phyloP scores from a whole-genome alignment of 2,888 invertebrate species.

The Deilephila porcellus region DNA sequence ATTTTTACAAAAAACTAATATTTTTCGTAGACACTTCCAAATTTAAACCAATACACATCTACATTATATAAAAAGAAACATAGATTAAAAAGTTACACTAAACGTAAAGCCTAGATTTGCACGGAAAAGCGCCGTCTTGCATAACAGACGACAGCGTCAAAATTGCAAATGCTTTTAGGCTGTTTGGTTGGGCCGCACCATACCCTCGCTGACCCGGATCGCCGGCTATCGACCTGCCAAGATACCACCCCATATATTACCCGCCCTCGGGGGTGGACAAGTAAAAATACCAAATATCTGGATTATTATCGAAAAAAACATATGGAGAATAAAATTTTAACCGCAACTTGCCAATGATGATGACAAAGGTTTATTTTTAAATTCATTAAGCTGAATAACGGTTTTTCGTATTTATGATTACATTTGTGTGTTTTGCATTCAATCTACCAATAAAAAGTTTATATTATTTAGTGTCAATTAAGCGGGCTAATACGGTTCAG shows the following conservation, averaged over 20 bases:
- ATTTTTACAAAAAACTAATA: too few species aligned
- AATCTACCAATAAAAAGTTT: too few species aligned
- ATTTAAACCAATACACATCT: neutral
- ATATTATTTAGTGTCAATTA: too few species aligned
- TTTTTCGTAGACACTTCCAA: too few species aligned
- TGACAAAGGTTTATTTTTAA: too few species aligned
- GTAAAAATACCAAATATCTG: neutral
- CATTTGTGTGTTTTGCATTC: too few species aligned
- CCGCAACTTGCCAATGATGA: too few species aligned
- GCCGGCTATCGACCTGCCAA: slow-evolving; percentile 30
- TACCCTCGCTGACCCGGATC: slow-evolving; percentile 28
- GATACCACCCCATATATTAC: slow-evolving; percentile 28
- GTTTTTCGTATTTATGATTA: too few species aligned
- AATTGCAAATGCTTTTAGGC: slow-evolving; percentile 27
- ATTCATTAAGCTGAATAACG: too few species aligned
- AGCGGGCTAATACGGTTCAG: too few species aligned
- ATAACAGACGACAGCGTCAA: slow-evolving; percentile 22
- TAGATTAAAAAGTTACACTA: too few species aligned
- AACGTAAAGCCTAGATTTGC: neutral
- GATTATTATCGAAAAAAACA: neutral
- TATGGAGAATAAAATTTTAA: too few species aligned
- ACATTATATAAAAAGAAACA: neutral
- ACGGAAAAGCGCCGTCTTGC: neutral
- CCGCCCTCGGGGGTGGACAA: neutral
- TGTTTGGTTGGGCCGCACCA: slow-evolving; percentile 22